Evolutionary conservation across 2,888 invertebrate species (phyloP), one percentile per base, ranked within the genome.

Genomic region (Hyppa rectilinea): DNA sequence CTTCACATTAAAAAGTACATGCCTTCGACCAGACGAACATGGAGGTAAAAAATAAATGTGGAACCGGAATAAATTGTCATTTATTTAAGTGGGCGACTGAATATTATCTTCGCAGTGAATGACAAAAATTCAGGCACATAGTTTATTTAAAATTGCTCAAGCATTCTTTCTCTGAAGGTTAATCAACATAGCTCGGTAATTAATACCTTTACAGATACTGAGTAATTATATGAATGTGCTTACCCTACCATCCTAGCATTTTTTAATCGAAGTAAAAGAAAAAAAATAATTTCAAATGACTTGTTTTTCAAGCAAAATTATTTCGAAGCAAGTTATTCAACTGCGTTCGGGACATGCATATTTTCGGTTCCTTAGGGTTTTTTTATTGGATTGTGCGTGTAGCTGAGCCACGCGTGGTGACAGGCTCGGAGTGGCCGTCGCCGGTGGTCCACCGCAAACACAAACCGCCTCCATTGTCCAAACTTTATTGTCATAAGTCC

Each of bases 401-500:
- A 67, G 82, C 20, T 23, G 12, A 47, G 64, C 74, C 69, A 78
- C 75, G 82, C 82, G 79, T 78, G 85, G 80, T 82, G 84, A 82
- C 85, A 84, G 78, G 26, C 77, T 71, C 80, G 79, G 85, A 77
- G 79, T 56, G 70, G 47, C 43, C 61, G n/a, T 85, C 91, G 90
- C 89, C 88, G 95, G 94, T 95, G 94, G 94, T 93, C 94, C 87
- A 85, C 91, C 90, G 91, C 93, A 93, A 94, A 94, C 92, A 92
- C 83, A 77, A 85, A 80, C 87, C 85, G 82, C 86, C 79, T 72
- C 87, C 89, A 92, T 92, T 92, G 93, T 94, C 91, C 92, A 90
- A 90, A 91, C 90, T 92, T 93, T 92, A 92, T 91, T 91, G 90
- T 91, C 91, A 85, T 88, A 88, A 87, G 85, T 87, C 85, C 82